phyloP scores from a whole-genome alignment of 2,113 vertebrate genomes.

The Sprattus sprattus region DNA sequence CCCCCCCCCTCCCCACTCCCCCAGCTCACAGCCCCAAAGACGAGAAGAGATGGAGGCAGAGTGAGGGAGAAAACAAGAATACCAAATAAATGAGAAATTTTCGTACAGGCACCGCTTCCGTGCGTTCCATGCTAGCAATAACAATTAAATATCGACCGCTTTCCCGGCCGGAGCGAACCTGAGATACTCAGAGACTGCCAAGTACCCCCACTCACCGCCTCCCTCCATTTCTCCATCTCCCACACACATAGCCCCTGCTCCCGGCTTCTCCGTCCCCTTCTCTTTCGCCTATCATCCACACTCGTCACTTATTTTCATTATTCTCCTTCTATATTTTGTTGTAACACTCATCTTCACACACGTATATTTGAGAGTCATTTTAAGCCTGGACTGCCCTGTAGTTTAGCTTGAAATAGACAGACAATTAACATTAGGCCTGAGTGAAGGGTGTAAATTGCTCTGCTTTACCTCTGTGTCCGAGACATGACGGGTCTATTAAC shows the following conservation, averaged over 20 bases:
- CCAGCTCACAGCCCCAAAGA: conserved; percentile 49
- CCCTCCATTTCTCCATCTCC: conserved; percentile 62
- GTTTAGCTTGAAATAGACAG: not conserved
- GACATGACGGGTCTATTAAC: not conserved
- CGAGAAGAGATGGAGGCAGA: conserved; percentile 57
- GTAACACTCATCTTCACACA: not conserved
- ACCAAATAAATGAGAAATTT: conserved; percentile 88
- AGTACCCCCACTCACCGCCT: conserved; percentile 71
- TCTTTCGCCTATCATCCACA: conserved; percentile 63
- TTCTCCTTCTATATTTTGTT: not conserved
- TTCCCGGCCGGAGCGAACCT: conserved; percentile 82
- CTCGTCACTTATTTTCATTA: conserved; percentile 63
- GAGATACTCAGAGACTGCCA: conserved; percentile 83
- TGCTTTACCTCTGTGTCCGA: not conserved
- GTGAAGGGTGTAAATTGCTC: not conserved
- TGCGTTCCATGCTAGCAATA: conserved; percentile 87
- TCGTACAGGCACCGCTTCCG: conserved; percentile 83
- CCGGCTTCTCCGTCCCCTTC: conserved; percentile 46
- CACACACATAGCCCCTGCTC: conserved; percentile 63
- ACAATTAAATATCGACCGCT: conserved; percentile 91
- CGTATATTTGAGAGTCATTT: not conserved
- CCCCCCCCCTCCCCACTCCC: conserved; percentile 34
- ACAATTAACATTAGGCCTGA: not conserved
- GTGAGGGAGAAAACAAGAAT: conserved; percentile 77
- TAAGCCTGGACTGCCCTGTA: not conserved